Percentiles rank a stretch among this genome's conserved stretches.
phyloP scores from a whole-genome alignment of 2,888 invertebrate species.

The Synanthedon vespiformis region DNA sequence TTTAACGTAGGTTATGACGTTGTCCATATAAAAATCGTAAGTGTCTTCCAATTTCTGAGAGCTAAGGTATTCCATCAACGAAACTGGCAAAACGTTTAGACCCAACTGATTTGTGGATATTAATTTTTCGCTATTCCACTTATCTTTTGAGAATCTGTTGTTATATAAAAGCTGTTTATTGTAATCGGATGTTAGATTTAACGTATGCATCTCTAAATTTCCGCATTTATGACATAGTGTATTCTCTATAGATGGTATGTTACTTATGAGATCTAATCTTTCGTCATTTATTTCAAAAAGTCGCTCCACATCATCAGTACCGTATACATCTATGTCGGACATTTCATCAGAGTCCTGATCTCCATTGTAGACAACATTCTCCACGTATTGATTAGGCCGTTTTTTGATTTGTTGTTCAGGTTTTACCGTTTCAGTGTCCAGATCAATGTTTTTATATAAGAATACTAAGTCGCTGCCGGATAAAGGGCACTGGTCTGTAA shows the following conservation, averaged over 20 bases:
- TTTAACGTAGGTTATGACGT: conserved; percentile 47
- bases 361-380: conserved; percentile 44
- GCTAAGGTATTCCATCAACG: conserved; percentile 50
- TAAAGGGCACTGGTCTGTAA: conserved; percentile 28
- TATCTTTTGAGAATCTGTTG: conserved; percentile 36
- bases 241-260: conserved; percentile 29
- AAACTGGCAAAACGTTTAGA: conserved; percentile 29
- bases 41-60: conserved; percentile 50
- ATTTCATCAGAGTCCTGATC: conserved; percentile 41
- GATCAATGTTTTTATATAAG: conserved; percentile 52
- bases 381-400: conserved; percentile 45
- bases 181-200: conserved; percentile 24
- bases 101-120: background rate
- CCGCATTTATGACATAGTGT: conserved; percentile 45
- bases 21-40: conserved; percentile 57
- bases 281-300: conserved; percentile 40
- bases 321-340: conserved; percentile 37
- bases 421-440: conserved; percentile 35
- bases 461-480: conserved; percentile 44
- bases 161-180: conserved; percentile 33
- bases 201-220: conserved; percentile 29
- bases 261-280: conserved; percentile 35
- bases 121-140: conserved; percentile 13
- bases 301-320: conserved; percentile 35
- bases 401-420: conserved; percentile 19